phyloP scores from a whole-genome alignment of 2,113 vertebrate species.

The Elachura formosa region DNA sequence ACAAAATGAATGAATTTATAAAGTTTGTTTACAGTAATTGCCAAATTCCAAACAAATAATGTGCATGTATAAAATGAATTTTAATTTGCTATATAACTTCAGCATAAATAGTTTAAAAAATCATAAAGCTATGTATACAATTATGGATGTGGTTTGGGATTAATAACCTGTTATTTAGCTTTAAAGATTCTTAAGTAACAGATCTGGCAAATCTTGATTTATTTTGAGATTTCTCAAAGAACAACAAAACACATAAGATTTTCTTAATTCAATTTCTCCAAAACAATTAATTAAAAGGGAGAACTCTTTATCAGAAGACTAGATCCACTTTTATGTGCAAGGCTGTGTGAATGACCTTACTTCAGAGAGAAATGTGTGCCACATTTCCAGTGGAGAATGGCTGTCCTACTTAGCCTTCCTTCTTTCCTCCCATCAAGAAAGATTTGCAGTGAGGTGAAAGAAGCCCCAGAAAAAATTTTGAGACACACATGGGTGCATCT shows the following conservation, averaged over 20 bases:
- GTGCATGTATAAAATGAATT: neutral
- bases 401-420: neutral
- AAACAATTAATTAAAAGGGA: neutral
- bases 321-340: neutral
- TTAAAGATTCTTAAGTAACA: neutral
- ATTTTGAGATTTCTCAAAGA: neutral
- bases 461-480: neutral
- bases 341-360: neutral
- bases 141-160: neutral
- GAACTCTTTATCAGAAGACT: neutral
- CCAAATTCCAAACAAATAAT: neutral
- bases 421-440: neutral
- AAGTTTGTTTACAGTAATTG: neutral
- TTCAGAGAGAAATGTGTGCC: neutral
- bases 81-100: neutral
- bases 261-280: neutral
- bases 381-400: neutral
- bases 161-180: neutral
- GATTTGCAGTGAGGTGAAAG: neutral
- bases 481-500: fast-evolving
- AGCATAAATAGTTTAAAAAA: neutral
- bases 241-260: neutral
- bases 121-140: neutral
- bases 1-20: neutral
- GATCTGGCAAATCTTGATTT: neutral